These are phyloP conservation scores for Porites cylindrica DNA, from an alignment of 92 coral and sea anemone genomes.

Conservation along the genomic window DNA sequence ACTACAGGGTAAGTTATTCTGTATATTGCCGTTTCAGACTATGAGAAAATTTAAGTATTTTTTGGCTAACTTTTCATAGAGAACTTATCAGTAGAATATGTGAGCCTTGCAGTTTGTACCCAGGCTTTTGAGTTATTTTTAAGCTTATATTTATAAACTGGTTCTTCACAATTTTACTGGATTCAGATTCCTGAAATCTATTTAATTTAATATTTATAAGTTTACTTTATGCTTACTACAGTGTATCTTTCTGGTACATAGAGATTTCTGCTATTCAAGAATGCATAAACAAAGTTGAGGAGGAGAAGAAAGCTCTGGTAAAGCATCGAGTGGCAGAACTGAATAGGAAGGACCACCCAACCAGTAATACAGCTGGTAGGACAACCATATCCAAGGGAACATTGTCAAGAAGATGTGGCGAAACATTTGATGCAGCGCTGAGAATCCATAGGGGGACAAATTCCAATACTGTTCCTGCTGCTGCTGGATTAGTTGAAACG, in stretches of 20 bases:
- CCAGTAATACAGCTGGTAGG: constrained; percentile 63
- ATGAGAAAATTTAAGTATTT: neutral
- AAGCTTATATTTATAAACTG: too few relatives aligned
- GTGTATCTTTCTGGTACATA: constrained; percentile 17
- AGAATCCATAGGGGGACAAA: constrained; percentile 77
- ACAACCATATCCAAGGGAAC: constrained; percentile 62
- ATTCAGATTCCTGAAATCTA: too few relatives aligned
- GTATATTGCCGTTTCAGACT: constrained; percentile 15
- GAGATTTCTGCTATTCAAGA: constrained; percentile 54
- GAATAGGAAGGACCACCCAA: constrained; percentile 61
- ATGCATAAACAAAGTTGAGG: constrained; percentile 17
- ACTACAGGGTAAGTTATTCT: constrained; percentile 51
- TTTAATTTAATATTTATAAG: neutral
- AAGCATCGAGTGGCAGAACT: constrained; percentile 64
- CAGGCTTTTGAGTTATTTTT: constrained; percentile 15
- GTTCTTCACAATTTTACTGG: too few relatives aligned
- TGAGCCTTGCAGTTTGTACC: neutral
- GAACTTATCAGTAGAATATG: too few relatives aligned
- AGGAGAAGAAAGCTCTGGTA: constrained; percentile 60
- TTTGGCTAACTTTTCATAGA: neutral
- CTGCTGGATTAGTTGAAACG: constrained; percentile 79
- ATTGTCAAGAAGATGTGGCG: constrained; percentile 73
- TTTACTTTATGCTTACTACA: constrained; percentile 12
- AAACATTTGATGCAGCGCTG: constrained; percentile 73
- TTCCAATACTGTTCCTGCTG: constrained; percentile 67